A percentile compares a stretch with the other conserved stretches of the same genome.
Evolutionary conservation across 2,888 invertebrate genomes (phyloP).

Genomic region (Drosophila mimetica): DNA sequence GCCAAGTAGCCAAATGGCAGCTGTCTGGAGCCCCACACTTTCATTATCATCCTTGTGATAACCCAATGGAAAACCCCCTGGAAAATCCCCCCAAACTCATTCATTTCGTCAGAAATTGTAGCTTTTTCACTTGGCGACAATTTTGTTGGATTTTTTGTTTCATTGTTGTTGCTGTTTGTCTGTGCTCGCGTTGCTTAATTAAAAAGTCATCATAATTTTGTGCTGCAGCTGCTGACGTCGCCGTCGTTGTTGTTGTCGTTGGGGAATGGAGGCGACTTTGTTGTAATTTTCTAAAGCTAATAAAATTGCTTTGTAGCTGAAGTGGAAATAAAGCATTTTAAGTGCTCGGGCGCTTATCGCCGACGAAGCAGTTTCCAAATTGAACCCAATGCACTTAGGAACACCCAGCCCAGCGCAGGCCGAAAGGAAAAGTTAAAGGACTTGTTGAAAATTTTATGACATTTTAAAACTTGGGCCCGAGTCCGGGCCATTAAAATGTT

Average conservation of each 20-base stretch:
- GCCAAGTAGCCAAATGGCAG: constrained; percentile 51
- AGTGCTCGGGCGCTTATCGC: constrained; percentile 72
- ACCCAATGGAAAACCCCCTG: too few species aligned
- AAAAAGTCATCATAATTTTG: constrained; percentile 78
- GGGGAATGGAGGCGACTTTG: constrained; percentile 55
- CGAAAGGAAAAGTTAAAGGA: constrained; percentile 56
- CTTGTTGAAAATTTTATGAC: constrained; percentile 79
- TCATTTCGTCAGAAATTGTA: constrained; percentile 43
- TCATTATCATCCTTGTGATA: constrained; percentile 25
- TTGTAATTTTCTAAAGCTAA: constrained; percentile 79
- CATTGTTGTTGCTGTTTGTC: constrained; percentile 45
- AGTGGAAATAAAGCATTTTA: constrained; percentile 77
- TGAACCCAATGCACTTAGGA: constrained; percentile 58
- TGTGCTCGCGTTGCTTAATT: constrained; percentile 67
- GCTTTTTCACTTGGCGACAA: constrained; percentile 65
- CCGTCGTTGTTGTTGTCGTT: too few species aligned
- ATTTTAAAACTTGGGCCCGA: constrained; percentile 65
- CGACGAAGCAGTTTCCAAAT: constrained; percentile 64
- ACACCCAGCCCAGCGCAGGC: constrained; percentile 7
- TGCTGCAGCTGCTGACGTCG: constrained; percentile 65
- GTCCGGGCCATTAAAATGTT: constrained; percentile 70
- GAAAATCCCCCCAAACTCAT: constrained; percentile 22
- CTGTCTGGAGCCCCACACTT: constrained; percentile 49
- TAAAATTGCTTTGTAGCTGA: constrained; percentile 76
- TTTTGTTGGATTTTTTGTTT: constrained; percentile 43